Conservation (phyloP, 2,113 vertebrate genomes). For the Ptyas mucosa region DNA sequence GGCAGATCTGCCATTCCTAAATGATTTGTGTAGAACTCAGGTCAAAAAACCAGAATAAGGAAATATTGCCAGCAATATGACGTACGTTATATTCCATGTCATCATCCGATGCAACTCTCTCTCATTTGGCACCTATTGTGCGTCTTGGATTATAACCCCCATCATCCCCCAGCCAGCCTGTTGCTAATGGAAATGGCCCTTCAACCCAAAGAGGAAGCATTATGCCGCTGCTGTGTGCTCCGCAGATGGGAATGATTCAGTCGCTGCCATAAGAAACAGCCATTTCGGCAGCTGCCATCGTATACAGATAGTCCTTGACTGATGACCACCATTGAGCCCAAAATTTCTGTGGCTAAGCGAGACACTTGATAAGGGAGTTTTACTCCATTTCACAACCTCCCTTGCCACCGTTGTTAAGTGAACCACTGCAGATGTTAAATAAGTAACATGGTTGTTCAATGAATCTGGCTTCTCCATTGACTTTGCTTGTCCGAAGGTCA, state of each 20-base stretch:
- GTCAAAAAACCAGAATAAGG: neutral
- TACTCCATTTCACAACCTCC: neutral
- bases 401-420: neutral
- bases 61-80: neutral
- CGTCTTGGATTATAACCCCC: neutral
- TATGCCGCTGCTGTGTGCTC: neutral
- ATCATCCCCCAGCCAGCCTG: neutral
- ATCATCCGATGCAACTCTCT: neutral
- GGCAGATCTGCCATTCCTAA: neutral
- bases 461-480: neutral
- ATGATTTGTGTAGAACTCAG: neutral
- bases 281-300: neutral
- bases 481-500: neutral
- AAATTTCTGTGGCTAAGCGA: neutral
- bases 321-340: neutral
- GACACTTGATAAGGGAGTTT: neutral
- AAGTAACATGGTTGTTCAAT: neutral
- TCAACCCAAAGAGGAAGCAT: neutral
- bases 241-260: neutral
- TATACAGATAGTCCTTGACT: neutral
- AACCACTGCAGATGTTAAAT: neutral
- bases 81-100: neutral
- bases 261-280: no score
- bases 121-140: neutral
- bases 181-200: neutral